Evolutionary conservation across 2,113 vertebrate species (phyloP).

Genomic region (Lagopus muta): DNA sequence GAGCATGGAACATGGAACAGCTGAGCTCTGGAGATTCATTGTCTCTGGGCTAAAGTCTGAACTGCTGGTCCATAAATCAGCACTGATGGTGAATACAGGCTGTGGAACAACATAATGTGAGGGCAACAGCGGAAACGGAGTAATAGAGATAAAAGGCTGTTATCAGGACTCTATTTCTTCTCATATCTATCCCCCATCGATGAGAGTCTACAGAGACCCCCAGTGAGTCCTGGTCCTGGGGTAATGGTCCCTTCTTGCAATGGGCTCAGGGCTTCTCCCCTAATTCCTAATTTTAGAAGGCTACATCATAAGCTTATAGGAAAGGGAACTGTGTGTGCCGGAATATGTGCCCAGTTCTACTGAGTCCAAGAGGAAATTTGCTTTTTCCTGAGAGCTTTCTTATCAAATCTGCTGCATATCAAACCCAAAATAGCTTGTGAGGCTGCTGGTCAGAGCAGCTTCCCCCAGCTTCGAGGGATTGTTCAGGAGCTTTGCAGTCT

Average conservation of each 20-base stretch:
- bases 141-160: background rate
- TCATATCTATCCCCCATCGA: background rate
- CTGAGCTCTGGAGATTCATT: background rate
- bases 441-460: background rate
- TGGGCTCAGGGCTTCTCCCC: background rate
- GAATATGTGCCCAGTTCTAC: slow-evolving; percentile 45
- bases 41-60: background rate
- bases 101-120: background rate
- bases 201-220: background rate
- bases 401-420: slow-evolving; percentile 65
- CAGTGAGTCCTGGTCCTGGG: background rate
- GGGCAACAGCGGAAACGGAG: slow-evolving; percentile 14
- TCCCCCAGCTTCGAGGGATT: background rate
- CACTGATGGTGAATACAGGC: background rate
- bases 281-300: slow-evolving; percentile 64
- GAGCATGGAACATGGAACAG: background rate
- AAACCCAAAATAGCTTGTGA: slow-evolving; percentile 52
- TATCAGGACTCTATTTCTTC: background rate
- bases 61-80: background rate
- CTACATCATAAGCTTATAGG: slow-evolving; percentile 21
- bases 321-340: slow-evolving; percentile 58
- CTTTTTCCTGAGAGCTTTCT: slow-evolving; percentile 70
- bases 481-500: background rate
- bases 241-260: background rate
- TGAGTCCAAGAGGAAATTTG: slow-evolving; percentile 65